Evolutionary conservation across 2,888 invertebrate species (phyloP).

Genomic region (Bedellia somnulentella): DNA sequence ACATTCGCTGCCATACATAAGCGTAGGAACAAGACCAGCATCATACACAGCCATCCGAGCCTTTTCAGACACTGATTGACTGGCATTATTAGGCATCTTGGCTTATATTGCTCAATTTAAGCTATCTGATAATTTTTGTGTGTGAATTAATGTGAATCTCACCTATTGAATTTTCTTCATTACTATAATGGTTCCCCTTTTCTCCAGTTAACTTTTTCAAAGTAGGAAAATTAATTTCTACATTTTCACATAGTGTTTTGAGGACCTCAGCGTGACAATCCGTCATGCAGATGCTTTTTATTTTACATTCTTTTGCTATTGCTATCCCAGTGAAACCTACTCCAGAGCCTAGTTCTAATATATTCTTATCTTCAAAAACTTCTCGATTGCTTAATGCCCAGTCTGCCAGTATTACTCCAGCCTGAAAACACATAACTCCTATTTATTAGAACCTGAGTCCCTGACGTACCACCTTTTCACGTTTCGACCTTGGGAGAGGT

Average conservation of each 20-base stretch:
- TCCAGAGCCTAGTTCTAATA: slow-evolving; percentile 79
- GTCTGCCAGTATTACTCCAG: slow-evolving; percentile 69
- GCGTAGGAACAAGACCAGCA: too few species aligned
- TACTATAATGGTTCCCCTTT: slow-evolving; percentile 14
- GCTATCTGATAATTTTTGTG: neutral
- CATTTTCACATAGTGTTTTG: slow-evolving; percentile 63
- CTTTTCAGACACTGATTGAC: too few species aligned
- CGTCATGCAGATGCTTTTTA: slow-evolving; percentile 61
- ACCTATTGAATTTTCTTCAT: slow-evolving; percentile 19
- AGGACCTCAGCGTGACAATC: slow-evolving; percentile 73
- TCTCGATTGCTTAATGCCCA: slow-evolving; percentile 65
- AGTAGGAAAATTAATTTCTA: slow-evolving; percentile 58
- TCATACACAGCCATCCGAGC: too few species aligned
- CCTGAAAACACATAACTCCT: slow-evolving; percentile 41
- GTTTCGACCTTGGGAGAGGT: too few species aligned
- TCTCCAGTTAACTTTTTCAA: slow-evolving; percentile 9
- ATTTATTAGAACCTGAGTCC: too few species aligned
- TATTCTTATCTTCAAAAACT: slow-evolving; percentile 49
- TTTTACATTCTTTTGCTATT: slow-evolving; percentile 54
- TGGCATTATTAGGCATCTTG: neutral
- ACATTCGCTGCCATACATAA: too few species aligned
- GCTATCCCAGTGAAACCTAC: slow-evolving; percentile 73
- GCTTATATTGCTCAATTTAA: neutral
- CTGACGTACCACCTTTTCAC: too few species aligned
- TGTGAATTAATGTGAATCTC: slow-evolving; percentile 5